Evolutionary conservation across 2,113 vertebrate genomes (phyloP).

Genomic region (Elanus axillaris): DNA sequence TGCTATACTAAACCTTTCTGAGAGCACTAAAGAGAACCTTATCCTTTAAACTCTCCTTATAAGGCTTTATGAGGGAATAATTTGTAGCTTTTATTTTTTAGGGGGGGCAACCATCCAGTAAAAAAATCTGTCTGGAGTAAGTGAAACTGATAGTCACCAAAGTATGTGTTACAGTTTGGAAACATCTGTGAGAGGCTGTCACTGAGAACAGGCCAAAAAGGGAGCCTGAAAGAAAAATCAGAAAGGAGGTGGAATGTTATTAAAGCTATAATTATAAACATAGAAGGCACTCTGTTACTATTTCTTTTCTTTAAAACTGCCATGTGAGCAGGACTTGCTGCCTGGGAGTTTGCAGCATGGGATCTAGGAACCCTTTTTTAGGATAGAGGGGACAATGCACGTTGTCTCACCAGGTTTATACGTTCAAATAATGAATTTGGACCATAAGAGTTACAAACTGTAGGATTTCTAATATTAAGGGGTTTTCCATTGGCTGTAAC

Average conservation of each 20-base stretch:
- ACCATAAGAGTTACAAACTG: background rate
- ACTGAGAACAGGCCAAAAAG: slow-evolving; percentile 7
- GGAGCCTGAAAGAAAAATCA: background rate
- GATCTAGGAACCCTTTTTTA: background rate
- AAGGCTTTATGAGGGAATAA: background rate
- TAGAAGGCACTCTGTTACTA: background rate
- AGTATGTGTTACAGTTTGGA: background rate
- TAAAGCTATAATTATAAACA: slow-evolving; percentile 13
- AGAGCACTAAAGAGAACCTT: background rate
- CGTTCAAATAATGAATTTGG: background rate
- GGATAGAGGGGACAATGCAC: background rate
- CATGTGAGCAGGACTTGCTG: background rate
- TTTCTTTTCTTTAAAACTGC: background rate
- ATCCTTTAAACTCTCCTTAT: background rate
- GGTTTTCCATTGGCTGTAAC: background rate
- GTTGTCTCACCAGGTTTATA: background rate
- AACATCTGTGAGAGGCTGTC: background rate
- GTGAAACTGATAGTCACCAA: background rate
- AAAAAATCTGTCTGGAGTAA: background rate
- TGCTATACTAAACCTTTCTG: background rate
- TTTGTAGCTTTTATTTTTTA: background rate
- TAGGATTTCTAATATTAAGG: background rate
- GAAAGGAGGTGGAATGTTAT: slow-evolving; percentile 12
- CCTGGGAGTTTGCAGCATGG: background rate
- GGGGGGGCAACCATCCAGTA: background rate